Base-by-base conservation (phyloP, 2,888 invertebrate species). In the Melipona beecheii region DNA sequence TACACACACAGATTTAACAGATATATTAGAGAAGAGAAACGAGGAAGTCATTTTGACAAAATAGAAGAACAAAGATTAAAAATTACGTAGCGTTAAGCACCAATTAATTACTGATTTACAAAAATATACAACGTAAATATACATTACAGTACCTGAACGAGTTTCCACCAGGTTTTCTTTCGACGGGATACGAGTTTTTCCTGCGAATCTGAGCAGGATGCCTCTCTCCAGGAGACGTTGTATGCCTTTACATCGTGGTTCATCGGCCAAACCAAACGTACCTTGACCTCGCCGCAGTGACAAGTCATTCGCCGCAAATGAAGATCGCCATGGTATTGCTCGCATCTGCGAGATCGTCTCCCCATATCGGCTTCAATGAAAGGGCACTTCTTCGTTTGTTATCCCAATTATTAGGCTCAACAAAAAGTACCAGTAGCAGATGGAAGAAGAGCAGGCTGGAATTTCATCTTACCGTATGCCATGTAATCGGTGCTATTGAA, bases 401-500 rank as follows among this genome's bases (percentile, higher is more conserved):
- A 87, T 89, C 80, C 83, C 70, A 80, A 86, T 78, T 78, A 85
- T 72, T 77, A 77, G 66, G 76, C 75, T 83, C 70, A 65, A 80
- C 69, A 70, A 70, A 70, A 75, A 76, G 43, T 65, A 78, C 65
- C 80, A 65, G 66, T 56, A 75, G 74, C 36, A 62, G 73, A 72
- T 13, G 54, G 58, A 71, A 70, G 72, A 84, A 78, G 60, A 62
- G 64, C 76, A 52, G 66, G 64, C 27, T 69, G 31, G 62, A 71
- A 36, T 70, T 76, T 72, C 21, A 70, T 75, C 88, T 89, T 91
- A 92, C 92, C 92, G 90, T 91, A 92, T 85, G 94, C 93, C 86
- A 91, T 93, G 89, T 94, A 95, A 87, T 95, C 95, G 13, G 97
- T 97, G 2, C 97, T 97, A 92, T 97, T 97, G 90, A 97, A 96